These are phyloP conservation scores for Pontoporia blainvillei DNA, from an alignment of 2,113 vertebrate species.

Conservation along the genomic window DNA sequence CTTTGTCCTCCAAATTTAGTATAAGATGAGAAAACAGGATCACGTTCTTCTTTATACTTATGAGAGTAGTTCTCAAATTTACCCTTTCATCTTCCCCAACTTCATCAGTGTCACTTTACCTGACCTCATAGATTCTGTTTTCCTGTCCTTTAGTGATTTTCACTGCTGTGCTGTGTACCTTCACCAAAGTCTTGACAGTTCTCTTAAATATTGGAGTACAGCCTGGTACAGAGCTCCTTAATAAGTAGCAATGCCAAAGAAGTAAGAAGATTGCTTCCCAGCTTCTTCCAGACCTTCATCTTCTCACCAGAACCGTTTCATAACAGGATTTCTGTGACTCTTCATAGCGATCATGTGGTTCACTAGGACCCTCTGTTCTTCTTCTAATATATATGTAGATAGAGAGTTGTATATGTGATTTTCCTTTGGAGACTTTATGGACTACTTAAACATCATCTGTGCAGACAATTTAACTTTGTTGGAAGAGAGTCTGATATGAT, in stretches of 20 bases:
- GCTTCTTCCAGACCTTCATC: not conserved
- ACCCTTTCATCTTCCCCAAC: not conserved
- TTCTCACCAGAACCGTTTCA: not conserved
- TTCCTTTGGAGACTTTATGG: not conserved
- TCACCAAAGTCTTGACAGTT: not conserved
- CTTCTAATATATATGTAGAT: not conserved
- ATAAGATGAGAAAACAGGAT: not conserved
- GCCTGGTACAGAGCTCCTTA: rapidly evolving
- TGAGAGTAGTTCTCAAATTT: not conserved
- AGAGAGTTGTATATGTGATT: not conserved
- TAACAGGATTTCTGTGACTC: not conserved
- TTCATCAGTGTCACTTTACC: not conserved
- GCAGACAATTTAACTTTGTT: not conserved
- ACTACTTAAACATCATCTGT: not conserved
- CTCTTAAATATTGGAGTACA: not conserved
- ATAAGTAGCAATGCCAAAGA: rapidly evolving
- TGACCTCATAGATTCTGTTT: not conserved
- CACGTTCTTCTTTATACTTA: not conserved
- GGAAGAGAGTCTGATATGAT: not conserved
- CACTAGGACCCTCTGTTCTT: not conserved
- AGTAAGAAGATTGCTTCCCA: rapidly evolving
- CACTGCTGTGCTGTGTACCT: not conserved
- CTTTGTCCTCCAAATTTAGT: rapidly evolving
- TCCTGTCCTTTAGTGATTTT: not conserved
- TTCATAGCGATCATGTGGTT: no score